phyloP scores from a whole-genome alignment of 2,113 vertebrate species.

The Ceratotherium simum region DNA sequence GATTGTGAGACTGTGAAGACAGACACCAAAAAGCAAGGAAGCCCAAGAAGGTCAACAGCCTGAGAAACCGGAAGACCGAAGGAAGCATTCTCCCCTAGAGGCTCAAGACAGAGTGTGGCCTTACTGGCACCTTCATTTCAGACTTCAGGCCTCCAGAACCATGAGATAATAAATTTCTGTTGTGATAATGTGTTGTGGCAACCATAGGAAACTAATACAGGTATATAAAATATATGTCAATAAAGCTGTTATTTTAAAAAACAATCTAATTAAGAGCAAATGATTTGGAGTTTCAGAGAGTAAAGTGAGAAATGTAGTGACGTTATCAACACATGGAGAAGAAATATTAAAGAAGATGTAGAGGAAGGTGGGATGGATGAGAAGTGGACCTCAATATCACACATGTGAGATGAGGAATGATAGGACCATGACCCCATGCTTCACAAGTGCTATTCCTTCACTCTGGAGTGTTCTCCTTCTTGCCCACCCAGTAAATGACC shows the following conservation, averaged over 20 bases:
- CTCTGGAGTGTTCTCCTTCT: not conserved
- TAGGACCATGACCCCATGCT: not conserved
- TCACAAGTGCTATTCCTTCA: not conserved
- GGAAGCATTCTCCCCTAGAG: not conserved
- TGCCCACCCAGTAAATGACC: not conserved
- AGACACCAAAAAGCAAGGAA: not conserved
- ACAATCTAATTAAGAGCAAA: slow-evolving; percentile 1
- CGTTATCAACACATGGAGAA: not conserved
- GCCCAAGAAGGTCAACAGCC: not conserved
- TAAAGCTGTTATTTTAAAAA: not conserved
- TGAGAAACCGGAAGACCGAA: not conserved
- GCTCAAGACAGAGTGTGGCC: not conserved
- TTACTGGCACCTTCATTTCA: not conserved
- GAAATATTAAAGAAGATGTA: not conserved
- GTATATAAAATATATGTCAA: not conserved
- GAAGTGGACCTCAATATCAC: not conserved
- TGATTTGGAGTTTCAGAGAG: not conserved
- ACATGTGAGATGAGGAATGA: not conserved
- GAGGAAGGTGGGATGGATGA: not conserved
- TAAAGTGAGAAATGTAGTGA: not conserved
- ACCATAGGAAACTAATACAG: not conserved
- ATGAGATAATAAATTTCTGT: not conserved
- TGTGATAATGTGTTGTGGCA: not conserved
- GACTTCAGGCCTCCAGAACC: not conserved
- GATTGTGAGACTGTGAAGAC: not conserved